Conservation (phyloP, 2,797 vertebrate species). For the Poeciliopsis presidionis region DNA sequence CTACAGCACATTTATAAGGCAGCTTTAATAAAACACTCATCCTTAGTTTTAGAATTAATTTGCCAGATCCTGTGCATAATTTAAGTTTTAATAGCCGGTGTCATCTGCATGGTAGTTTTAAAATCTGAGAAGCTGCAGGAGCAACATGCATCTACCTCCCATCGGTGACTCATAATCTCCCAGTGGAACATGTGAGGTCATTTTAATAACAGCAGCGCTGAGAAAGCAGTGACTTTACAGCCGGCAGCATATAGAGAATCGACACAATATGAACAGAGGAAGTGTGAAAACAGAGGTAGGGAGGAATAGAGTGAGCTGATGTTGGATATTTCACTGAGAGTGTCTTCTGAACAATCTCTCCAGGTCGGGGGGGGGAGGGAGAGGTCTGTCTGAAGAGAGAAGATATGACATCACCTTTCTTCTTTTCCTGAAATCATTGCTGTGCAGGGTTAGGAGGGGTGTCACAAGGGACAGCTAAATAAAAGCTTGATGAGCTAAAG, state of each 20-base stretch:
- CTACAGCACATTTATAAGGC: conserved; percentile 1
- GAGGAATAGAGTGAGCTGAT: conserved; percentile 29
- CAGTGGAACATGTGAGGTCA: conserved; percentile 39
- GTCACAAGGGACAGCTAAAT: conserved; percentile 34
- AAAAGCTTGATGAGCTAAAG: conserved; percentile 60
- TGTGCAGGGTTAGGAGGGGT: conserved; percentile 1
- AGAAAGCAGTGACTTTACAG: conserved; percentile 42
- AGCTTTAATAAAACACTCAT: conserved; percentile 16
- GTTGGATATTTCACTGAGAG: conserved; percentile 33
- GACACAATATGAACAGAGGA: conserved; percentile 46
- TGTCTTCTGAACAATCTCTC: conserved; percentile 47
- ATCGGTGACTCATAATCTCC: conserved; percentile 35
- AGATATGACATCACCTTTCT: conserved; percentile 14
- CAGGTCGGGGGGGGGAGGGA: conserved; percentile 16
- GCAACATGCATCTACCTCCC: conserved; percentile 12
- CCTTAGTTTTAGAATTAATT: conserved; percentile 10
- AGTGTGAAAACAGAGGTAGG: conserved; percentile 49
- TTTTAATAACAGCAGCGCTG: conserved; percentile 32
- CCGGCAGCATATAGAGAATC: conserved; percentile 38
- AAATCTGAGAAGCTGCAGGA: conserved; percentile 6
- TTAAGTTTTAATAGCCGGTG: conserved; percentile 20
- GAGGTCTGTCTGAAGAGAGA: conserved; percentile 20
- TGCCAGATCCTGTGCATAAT: background rate
- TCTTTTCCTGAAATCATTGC: conserved; percentile 27
- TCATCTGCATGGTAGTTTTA: conserved; percentile 1